These are phyloP conservation scores for Dicaeum eximium DNA, from an alignment of 2,113 vertebrate genomes.

Conservation along the genomic window DNA sequence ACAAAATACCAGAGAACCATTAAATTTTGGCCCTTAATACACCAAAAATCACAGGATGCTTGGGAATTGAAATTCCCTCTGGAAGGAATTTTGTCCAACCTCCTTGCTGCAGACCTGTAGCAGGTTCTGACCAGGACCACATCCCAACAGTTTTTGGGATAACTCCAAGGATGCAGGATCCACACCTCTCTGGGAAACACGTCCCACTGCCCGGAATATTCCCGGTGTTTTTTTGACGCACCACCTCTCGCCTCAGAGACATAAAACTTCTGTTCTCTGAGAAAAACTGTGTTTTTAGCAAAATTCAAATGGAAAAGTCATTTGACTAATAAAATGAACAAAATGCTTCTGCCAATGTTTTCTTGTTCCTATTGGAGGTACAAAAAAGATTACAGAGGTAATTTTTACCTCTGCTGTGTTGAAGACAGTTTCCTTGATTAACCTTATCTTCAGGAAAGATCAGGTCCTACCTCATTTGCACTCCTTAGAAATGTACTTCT, in stretches of 20 bases:
- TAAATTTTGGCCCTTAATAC: neutral
- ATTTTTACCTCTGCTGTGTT: neutral
- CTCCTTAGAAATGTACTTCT: neutral
- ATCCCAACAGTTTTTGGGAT: fast-evolving
- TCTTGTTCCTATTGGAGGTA: neutral
- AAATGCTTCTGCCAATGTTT: neutral
- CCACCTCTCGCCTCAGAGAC: neutral
- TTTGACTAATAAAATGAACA: neutral
- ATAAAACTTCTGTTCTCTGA: neutral
- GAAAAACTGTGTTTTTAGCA: neutral
- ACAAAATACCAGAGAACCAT: neutral
- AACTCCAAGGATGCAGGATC: neutral
- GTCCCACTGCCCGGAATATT: neutral
- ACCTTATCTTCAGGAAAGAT: fast-evolving
- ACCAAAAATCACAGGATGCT: neutral
- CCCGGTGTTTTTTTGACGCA: neutral
- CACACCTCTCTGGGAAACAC: fast-evolving
- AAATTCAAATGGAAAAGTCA: neutral
- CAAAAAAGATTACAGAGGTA: neutral
- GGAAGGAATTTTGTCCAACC: neutral
- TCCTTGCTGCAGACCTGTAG: neutral
- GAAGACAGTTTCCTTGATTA: neutral
- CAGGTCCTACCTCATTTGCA: neutral
- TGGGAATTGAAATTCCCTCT: neutral
- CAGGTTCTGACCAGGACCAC: neutral